phyloP scores from a whole-genome alignment of 2,888 invertebrate genomes.

The Drosophila emarginata region DNA sequence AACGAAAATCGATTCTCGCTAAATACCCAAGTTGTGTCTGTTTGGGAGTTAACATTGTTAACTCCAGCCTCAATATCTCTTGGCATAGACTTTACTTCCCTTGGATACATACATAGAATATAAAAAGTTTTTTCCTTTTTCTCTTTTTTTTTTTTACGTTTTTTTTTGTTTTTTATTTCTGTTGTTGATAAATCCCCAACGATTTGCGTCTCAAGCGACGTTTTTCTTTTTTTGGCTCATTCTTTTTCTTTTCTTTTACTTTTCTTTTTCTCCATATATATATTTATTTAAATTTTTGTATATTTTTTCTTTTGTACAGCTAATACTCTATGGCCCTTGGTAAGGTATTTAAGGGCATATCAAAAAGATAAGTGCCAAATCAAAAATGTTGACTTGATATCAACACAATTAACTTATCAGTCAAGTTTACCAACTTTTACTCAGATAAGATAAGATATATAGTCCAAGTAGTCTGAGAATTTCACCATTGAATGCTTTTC shows the following conservation, averaged over 20 bases:
- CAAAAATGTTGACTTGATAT: neutral
- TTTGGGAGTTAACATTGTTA: slow-evolving; percentile 43
- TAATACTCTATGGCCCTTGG: slow-evolving; percentile 9
- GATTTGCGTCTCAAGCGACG: slow-evolving; percentile 52
- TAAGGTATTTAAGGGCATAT: slow-evolving; percentile 2
- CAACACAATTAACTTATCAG: neutral
- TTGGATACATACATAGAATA: slow-evolving; percentile 17
- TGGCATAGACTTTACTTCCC: slow-evolving; percentile 47
- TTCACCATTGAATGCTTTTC: neutral
- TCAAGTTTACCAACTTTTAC: neutral
- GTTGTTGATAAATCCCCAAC: slow-evolving; percentile 64
- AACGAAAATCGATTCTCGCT: slow-evolving; percentile 74
- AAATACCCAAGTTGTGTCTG: slow-evolving; percentile 66
- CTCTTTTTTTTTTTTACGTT: slow-evolving; percentile 11
- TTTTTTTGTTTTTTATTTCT: slow-evolving; percentile 20
- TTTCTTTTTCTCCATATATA: slow-evolving; percentile 43
- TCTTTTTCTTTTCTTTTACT: slow-evolving; percentile 17
- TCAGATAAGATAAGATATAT: neutral
- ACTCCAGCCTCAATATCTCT: slow-evolving; percentile 37
- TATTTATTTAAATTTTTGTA: slow-evolving; percentile 72
- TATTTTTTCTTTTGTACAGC: slow-evolving; percentile 21
- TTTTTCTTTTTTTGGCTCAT: slow-evolving; percentile 6
- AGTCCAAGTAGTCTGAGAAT: neutral
- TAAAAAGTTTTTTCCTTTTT: slow-evolving; percentile 35
- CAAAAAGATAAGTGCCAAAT: neutral